These are phyloP conservation scores for Brachionus asplanchnoidis DNA, from an alignment of 1,140 invertebrate genomes.

Conservation along the genomic window DNA sequence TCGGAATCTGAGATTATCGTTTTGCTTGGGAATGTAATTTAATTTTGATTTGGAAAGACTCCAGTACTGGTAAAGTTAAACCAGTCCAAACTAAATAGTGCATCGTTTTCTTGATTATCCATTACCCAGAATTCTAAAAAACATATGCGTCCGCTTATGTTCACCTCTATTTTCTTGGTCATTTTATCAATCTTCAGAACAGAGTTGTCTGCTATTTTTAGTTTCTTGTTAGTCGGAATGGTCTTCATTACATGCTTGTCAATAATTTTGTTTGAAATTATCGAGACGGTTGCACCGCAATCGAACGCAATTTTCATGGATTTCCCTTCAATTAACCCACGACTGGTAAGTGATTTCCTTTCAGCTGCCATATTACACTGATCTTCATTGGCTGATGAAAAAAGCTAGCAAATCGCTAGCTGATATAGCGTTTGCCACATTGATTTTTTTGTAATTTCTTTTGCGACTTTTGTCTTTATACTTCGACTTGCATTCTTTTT, in stretches of 20 bases:
- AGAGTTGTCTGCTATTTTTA: background rate
- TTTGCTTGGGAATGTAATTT: background rate
- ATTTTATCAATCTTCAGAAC: too few relatives aligned
- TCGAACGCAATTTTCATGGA: too few relatives aligned
- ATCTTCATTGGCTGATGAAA: too few relatives aligned
- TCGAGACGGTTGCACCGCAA: background rate
- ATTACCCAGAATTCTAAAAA: background rate
- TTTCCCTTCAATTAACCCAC: background rate
- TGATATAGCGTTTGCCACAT: too few relatives aligned
- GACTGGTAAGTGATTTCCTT: background rate
- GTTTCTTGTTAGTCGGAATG: background rate
- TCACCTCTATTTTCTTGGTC: too few relatives aligned
- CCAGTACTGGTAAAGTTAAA: background rate
- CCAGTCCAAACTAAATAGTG: background rate
- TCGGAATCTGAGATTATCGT: background rate
- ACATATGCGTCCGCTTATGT: background rate
- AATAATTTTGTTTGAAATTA: background rate
- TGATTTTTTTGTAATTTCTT: too few relatives aligned
- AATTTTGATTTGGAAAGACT: background rate
- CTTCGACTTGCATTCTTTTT: too few relatives aligned
- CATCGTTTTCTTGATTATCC: background rate
- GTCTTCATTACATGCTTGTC: background rate
- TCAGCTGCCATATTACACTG: background rate
- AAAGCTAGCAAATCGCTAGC: too few relatives aligned
- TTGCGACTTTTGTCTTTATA: too few relatives aligned